A percentile compares a stretch with the other conserved stretches of the same genome.
Evolutionary conservation across 2,888 invertebrate genomes (phyloP).

Genomic region (Drosophila phalerata): DNA sequence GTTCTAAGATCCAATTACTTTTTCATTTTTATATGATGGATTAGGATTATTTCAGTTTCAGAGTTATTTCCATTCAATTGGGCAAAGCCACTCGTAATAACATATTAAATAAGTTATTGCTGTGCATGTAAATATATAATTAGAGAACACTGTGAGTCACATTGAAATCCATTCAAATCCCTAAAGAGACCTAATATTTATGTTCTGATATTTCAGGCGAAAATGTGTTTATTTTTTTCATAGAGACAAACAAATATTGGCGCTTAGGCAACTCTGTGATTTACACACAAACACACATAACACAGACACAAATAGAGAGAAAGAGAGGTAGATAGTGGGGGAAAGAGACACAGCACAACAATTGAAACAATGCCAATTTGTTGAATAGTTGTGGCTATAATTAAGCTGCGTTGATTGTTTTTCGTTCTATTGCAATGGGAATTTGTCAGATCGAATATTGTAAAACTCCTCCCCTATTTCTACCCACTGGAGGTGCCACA

Average conservation of each 20-base stretch:
- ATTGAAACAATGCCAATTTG: constrained; percentile 10
- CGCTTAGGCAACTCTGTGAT: constrained; percentile 9
- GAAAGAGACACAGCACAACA: background rate
- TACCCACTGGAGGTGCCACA: background rate
- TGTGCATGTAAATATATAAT: constrained; percentile 12
- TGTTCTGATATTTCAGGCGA: constrained; percentile 6
- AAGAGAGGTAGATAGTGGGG: background rate
- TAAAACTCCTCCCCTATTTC: background rate
- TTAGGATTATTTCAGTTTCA: too few relatives aligned
- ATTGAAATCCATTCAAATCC: constrained; percentile 6
- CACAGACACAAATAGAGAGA: background rate
- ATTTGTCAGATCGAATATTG: constrained; percentile 19
- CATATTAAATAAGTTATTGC: background rate
- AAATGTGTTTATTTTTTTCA: constrained; percentile 19
- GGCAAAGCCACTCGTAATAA: too few relatives aligned
- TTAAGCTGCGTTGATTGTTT: constrained; percentile 43
- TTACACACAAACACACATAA: background rate
- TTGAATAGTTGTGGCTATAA: constrained; percentile 12
- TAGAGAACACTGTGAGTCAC: constrained; percentile 11
- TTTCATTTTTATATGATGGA: too few relatives aligned
- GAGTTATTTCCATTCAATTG: too few relatives aligned
- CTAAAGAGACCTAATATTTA: constrained; percentile 1
- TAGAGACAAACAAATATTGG: constrained; percentile 9
- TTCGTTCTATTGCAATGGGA: constrained; percentile 35
- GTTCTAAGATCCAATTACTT: too few relatives aligned